phyloP scores from a whole-genome alignment of 2,113 vertebrate genomes.

The Danionella cerebrum region DNA sequence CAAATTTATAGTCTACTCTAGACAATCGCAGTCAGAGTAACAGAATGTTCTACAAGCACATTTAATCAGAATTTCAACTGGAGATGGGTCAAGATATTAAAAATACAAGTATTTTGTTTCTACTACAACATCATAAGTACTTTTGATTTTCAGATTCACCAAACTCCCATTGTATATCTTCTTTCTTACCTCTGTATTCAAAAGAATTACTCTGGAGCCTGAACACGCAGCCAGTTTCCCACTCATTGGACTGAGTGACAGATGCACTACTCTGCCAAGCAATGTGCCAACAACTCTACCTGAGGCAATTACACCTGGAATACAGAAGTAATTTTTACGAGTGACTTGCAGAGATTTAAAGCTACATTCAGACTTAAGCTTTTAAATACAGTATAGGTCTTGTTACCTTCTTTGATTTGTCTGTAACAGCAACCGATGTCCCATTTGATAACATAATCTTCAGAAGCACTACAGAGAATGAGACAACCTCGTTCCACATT shows the following conservation, averaged over 20 bases:
- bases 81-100: not conserved
- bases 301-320: slow-evolving; percentile 63
- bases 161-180: not conserved
- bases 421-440: slow-evolving; percentile 63
- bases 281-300: slow-evolving; percentile 67
- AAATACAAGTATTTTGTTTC: not conserved
- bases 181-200: slow-evolving; percentile 68
- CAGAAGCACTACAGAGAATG: slow-evolving; percentile 78
- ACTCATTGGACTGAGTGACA: slow-evolving; percentile 70
- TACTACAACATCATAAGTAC: not conserved
- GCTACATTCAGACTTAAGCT: not conserved
- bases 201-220: slow-evolving; percentile 55
- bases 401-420: slow-evolving; percentile 61
- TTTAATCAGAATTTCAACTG: not conserved
- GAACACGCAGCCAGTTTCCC: slow-evolving; percentile 65
- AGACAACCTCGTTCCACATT: slow-evolving; percentile 55
- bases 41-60: slow-evolving; percentile 9
- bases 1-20: not conserved
- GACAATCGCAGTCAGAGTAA: not conserved
- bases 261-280: slow-evolving; percentile 61
- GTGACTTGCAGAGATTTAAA: not conserved
- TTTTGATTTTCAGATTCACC: not conserved
- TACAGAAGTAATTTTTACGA: not conserved
- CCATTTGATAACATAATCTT: slow-evolving; percentile 74
- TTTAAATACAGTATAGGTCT: not conserved